Evolutionary conservation across 1,140 invertebrate species (phyloP), one percentile per base, ranked within the genome.

Genomic region (Trialeurodes vaporariorum): DNA sequence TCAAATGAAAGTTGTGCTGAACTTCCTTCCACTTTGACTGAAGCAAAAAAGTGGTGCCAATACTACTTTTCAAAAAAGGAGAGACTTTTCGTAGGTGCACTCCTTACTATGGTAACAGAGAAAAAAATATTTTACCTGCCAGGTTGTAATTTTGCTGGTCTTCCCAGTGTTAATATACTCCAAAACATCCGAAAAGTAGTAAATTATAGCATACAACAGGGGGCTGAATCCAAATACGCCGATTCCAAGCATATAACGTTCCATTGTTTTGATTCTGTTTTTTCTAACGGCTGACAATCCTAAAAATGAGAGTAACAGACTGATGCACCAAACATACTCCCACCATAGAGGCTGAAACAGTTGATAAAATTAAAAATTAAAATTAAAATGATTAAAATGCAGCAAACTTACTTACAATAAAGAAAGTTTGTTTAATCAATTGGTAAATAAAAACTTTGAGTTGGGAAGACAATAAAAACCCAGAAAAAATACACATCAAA

Each of bases 321-420:
- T 95, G 2, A 86, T 80, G 71, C 91, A 87, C 95, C 95, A 98
- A 70, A 93, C 84, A 76, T 94, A 98, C 80, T 98, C 94, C 94
- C 95, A 98, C 79, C 86, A 84, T 27, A 92, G 76, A 26, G 93
- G 91, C 86, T 91, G 75, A 68, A 81, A 83, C 70, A 74, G 67
- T 72, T 71, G 68, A 71, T 64, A 25, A 65, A n/a, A 24, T 58
- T 13, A 40, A 65, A 12, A 9, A 24, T 64, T 17, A 66, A 17
- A 64, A 64, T 64, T 23, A 64, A 64, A 26, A 11, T 64, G 13
- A n/a, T 12, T 5, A 64, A 25, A 13, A 27, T 12, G 17, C 27
- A 13, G 21, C 27, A 11, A 27, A 9, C 25, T 64, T 13, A 25
- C 2, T 61, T 2, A 21, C n/a, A n/a, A n/a, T 27, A 27, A 67